Conservation (phyloP, 2,888 invertebrate species). For the Cephalotes varians region DNA sequence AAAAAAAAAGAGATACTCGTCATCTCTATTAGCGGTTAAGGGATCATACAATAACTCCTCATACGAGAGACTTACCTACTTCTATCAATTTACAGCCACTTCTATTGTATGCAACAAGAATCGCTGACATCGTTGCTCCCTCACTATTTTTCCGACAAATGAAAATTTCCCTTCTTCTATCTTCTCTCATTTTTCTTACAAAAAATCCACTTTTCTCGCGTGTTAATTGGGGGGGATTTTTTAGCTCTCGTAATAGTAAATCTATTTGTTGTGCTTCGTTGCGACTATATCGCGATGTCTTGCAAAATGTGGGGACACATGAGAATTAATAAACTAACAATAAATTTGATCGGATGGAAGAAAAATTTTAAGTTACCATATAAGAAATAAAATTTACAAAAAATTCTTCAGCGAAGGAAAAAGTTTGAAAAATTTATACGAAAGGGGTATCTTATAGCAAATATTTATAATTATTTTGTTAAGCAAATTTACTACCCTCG, state of each 20-base stretch:
- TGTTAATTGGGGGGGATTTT: background rate
- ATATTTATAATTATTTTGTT: background rate
- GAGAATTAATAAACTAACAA: background rate
- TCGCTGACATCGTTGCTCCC: conserved; percentile 38
- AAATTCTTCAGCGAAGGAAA: background rate
- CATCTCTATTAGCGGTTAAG: conserved; percentile 40
- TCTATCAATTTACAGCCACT: conserved; percentile 52
- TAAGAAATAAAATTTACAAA: background rate
- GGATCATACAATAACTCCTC: conserved; percentile 54
- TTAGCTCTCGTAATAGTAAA: background rate
- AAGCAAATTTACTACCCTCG: background rate
- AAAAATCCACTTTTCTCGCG: background rate
- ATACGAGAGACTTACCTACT: background rate
- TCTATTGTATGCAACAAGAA: conserved; percentile 34
- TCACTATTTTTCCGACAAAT: conserved; percentile 42
- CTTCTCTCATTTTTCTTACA: background rate
- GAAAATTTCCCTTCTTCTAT: conserved; percentile 26
- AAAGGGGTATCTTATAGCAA: background rate
- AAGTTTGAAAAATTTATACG: background rate
- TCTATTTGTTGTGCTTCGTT: background rate
- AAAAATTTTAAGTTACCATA: background rate
- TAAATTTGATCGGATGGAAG: background rate
- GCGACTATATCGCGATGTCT: background rate
- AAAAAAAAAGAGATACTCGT: background rate
- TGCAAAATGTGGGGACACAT: background rate